Evolutionary conservation across 2,113 vertebrate genomes (phyloP).

Genomic region (pig (Sus scrofa)): T2T-Sscrofa CM000817.6:151633501-151634000

Average conservation of each 20-base stretch:
- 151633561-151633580: too few relatives aligned
- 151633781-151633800: too few relatives aligned
- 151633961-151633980: neutral
- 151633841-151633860: too few relatives aligned
- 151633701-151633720: neutral
- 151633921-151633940: neutral
- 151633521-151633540: neutral
- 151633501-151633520: constrained; percentile 20
- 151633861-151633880: too few relatives aligned
- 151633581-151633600: neutral
- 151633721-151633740: neutral
- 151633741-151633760: too few relatives aligned
- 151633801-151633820: too few relatives aligned
- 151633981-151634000: neutral
- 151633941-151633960: constrained; percentile 2
- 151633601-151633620: neutral
- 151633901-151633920: neutral
- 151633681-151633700: neutral
- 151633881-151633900: too few relatives aligned
- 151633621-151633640: neutral
- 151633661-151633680: neutral
- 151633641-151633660: neutral
- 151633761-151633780: too few relatives aligned
- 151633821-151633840: too few relatives aligned
- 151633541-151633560: neutral